Evolutionary conservation across 2,888 invertebrate species (phyloP).

Genomic region (Drosophila emarginata): DNA sequence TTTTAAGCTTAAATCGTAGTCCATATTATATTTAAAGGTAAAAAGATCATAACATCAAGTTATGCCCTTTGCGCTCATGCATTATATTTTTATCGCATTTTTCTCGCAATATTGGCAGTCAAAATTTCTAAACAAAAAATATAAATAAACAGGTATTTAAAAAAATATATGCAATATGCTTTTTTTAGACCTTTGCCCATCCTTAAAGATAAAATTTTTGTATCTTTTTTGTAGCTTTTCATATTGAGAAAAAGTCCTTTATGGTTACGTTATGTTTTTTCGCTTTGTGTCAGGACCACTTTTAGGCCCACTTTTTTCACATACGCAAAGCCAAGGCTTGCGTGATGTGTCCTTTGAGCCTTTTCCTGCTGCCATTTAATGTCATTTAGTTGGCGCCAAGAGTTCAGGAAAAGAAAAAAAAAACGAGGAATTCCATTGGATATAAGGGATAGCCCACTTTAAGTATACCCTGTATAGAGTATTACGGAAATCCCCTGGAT

Average conservation of each 20-base stretch:
- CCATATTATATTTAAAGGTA: too few relatives aligned
- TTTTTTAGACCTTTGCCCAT: too few relatives aligned
- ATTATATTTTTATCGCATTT: too few relatives aligned
- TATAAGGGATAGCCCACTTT: neutral
- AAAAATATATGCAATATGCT: too few relatives aligned
- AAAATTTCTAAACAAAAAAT: too few relatives aligned
- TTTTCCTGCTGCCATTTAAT: conserved; percentile 36
- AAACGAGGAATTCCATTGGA: neutral
- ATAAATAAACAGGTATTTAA: too few relatives aligned
- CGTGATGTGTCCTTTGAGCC: conserved; percentile 34
- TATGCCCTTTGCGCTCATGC: too few relatives aligned
- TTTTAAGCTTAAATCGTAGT: too few relatives aligned
- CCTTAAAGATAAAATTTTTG: neutral
- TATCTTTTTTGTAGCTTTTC: neutral
- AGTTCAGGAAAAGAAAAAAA: conserved; percentile 34
- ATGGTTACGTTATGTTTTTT: neutral
- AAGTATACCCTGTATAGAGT: neutral
- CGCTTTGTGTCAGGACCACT: neutral
- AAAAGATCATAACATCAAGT: too few relatives aligned
- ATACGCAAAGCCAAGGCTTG: neutral
- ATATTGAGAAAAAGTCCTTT: too few relatives aligned
- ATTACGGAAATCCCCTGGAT: too few relatives aligned
- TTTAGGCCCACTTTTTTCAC: neutral
- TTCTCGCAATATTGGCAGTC: too few relatives aligned
- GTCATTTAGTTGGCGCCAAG: conserved; percentile 54